Percentiles rank a stretch among this genome's conserved stretches.
phyloP scores from a whole-genome alignment of 2,797 vertebrate species.

The Takifugu rubripes region DNA sequence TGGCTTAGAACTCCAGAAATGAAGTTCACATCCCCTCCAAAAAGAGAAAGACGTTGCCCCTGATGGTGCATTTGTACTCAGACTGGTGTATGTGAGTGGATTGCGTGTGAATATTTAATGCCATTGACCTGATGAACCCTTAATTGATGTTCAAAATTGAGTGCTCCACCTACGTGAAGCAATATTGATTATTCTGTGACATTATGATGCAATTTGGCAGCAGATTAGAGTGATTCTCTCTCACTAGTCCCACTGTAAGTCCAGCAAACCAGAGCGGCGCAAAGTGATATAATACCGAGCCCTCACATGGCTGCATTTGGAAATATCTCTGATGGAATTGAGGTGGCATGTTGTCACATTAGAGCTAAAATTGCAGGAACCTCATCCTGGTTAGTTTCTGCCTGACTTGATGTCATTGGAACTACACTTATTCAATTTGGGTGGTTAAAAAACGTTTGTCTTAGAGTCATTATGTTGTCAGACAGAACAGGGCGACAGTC shows the following conservation, averaged over 20 bases:
- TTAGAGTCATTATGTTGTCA: too few relatives aligned
- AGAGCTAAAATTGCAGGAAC: constrained; percentile 3
- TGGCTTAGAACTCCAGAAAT: too few relatives aligned
- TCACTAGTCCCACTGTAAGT: constrained; percentile 7
- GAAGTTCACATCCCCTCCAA: too few relatives aligned
- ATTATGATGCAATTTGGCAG: constrained; percentile 33
- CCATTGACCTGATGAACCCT: neutral
- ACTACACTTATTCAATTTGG: too few relatives aligned
- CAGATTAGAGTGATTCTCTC: constrained; percentile 15
- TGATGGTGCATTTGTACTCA: too few relatives aligned
- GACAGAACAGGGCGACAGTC: too few relatives aligned
- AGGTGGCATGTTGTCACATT: constrained; percentile 8
- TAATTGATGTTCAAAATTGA: constrained; percentile 13
- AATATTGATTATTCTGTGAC: constrained; percentile 36
- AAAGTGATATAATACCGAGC: constrained; percentile 14
- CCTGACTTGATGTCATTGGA: too few relatives aligned
- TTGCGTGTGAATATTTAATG: too few relatives aligned
- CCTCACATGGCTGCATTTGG: constrained; percentile 3
- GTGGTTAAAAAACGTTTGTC: too few relatives aligned
- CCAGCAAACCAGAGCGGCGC: neutral
- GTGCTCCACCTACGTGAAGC: constrained; percentile 17
- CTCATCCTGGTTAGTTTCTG: too few relatives aligned
- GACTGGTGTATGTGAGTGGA: too few relatives aligned
- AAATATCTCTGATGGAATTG: constrained; percentile 2
- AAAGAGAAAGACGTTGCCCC: too few relatives aligned